Conservation (phyloP, 2,113 vertebrate species). For the Hymenochirus boettgeri region DNA sequence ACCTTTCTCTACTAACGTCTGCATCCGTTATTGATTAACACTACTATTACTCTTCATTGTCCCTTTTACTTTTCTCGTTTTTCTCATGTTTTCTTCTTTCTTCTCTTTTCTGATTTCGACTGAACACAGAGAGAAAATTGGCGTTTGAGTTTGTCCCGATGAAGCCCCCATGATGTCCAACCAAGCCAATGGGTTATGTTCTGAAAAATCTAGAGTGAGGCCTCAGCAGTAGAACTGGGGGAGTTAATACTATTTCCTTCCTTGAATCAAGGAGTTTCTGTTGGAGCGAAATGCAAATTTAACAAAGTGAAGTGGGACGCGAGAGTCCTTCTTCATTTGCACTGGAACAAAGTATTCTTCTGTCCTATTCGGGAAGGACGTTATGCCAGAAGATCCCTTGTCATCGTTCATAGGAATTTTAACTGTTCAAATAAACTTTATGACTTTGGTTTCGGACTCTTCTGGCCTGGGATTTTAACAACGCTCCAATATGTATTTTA, state of each 20-base stretch:
- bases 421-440: slow-evolving; percentile 58
- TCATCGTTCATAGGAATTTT: slow-evolving; percentile 61
- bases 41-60: slow-evolving; percentile 48
- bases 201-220: slow-evolving; percentile 61
- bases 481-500: slow-evolving; percentile 61
- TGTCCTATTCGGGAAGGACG: slow-evolving; percentile 59
- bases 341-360: slow-evolving; percentile 72
- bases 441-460: slow-evolving; percentile 63
- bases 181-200: slow-evolving; percentile 72
- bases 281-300: slow-evolving; percentile 72
- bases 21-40: slow-evolving; percentile 14
- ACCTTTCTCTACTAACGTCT: slow-evolving; percentile 47
- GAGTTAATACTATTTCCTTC: slow-evolving; percentile 77
- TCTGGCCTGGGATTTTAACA: slow-evolving; percentile 53
- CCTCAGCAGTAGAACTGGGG: slow-evolving; percentile 72
- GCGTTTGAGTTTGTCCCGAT: slow-evolving; percentile 85
- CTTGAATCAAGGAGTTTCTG: slow-evolving; percentile 98
- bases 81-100: slow-evolving; percentile 66
- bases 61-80: no score
- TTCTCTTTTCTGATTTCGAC: slow-evolving; percentile 68
- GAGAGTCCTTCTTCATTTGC: slow-evolving; percentile 70
- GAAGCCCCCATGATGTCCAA: slow-evolving; percentile 79
- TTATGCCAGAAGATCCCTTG: slow-evolving; percentile 68
- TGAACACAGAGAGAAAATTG: slow-evolving; percentile 87
- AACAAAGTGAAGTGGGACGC: slow-evolving; percentile 48